phyloP scores from a whole-genome alignment of 2,113 vertebrate genomes.

The Oenanthe melanoleuca region DNA sequence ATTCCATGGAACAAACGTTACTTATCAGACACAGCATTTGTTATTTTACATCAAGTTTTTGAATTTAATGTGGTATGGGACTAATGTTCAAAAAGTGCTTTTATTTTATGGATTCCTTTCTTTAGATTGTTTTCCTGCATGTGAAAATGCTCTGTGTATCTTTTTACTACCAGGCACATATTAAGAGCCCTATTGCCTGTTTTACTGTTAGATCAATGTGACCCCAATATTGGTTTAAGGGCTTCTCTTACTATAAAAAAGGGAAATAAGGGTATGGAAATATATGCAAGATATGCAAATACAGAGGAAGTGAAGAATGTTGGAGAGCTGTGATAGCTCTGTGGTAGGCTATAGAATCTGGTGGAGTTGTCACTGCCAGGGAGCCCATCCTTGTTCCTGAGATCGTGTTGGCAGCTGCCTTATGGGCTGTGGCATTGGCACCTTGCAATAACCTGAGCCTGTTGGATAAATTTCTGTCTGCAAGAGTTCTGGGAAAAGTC shows the following conservation, averaged over 20 bases:
- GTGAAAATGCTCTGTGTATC: background rate
- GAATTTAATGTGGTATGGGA: background rate
- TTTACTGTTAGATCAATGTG: background rate
- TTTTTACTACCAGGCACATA: rapidly evolving
- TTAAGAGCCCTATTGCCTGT: background rate
- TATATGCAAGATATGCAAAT: background rate
- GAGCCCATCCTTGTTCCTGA: background rate
- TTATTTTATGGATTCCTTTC: background rate
- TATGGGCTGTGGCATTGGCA: background rate
- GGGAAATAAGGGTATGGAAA: background rate
- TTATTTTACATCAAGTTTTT: background rate
- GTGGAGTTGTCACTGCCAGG: background rate
- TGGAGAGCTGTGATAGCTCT: background rate
- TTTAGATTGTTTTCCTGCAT: background rate
- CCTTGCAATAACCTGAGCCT: background rate
- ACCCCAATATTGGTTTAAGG: background rate
- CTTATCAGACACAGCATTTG: background rate
- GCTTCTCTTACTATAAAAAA: background rate
- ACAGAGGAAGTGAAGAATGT: background rate
- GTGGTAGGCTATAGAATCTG: background rate
- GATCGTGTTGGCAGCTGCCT: background rate
- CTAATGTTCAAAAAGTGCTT: background rate
- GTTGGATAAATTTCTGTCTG: background rate
- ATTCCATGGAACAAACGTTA: background rate
- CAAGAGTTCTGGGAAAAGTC: background rate